These are phyloP conservation scores for Ormyrus thymus DNA, from an alignment of 2,888 invertebrate genomes.

Conservation along the genomic window DNA sequence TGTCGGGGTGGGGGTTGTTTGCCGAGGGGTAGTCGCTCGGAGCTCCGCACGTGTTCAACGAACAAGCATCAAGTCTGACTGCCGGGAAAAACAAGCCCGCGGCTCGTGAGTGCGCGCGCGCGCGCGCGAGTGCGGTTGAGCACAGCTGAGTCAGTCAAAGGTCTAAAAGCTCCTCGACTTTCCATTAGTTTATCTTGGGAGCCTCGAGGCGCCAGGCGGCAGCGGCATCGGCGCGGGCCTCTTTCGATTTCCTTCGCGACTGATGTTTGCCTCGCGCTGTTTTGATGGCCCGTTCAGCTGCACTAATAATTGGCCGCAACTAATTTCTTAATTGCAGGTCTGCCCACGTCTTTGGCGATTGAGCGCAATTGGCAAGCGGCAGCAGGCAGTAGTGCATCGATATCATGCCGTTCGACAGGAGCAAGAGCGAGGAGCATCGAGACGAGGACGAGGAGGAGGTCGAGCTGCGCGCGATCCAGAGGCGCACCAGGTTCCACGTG, in stretches of 20 bases:
- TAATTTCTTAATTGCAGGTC: conserved; percentile 50
- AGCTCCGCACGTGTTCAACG: not conserved
- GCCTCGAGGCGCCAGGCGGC: not conserved
- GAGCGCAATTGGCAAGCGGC: conserved; percentile 28
- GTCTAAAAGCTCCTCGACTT: too few species aligned
- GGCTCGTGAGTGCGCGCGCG: not conserved
- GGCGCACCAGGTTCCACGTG: conserved; percentile 79
- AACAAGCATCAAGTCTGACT: too few species aligned
- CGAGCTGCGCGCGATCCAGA: conserved; percentile 73
- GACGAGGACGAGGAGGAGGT: conserved; percentile 68
- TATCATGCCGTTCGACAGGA: not conserved
- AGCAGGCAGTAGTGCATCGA: not conserved
- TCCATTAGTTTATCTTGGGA: too few species aligned
- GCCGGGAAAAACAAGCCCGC: not conserved
- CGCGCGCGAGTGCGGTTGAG: not conserved
- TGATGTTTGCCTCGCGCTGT: too few species aligned
- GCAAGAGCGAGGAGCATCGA: conserved; percentile 56
- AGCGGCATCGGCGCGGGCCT: not conserved
- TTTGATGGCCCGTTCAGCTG: too few species aligned
- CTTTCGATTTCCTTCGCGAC: too few species aligned
- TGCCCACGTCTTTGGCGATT: conserved; percentile 22
- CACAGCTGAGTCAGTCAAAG: too few species aligned
- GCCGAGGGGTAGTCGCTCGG: not conserved
- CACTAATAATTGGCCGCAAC: conserved; percentile 19
- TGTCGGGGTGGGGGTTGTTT: too few species aligned